Percentiles rank a stretch among this genome's conserved stretches.
These are phyloP conservation scores for Melinaea menophilus DNA, from an alignment of 2,888 invertebrate species.

Conservation along the genomic window DNA sequence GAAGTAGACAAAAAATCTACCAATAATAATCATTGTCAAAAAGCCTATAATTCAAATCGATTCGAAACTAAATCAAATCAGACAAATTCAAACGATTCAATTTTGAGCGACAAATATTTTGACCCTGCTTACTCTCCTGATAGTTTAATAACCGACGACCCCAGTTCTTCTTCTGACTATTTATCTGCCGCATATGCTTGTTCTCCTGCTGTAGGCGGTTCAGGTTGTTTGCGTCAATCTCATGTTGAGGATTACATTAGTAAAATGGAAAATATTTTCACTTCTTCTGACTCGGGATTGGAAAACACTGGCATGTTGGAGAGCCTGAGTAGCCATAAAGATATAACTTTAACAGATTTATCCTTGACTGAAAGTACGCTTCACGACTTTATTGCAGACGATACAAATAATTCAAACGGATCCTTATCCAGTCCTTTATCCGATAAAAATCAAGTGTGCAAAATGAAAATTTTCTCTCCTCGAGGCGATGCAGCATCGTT, in stretches of 20 bases:
- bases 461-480: conserved; percentile 32
- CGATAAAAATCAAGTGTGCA: conserved; percentile 40
- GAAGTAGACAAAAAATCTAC: conserved; percentile 15
- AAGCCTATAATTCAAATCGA: conserved; percentile 26
- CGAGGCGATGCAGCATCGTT: conserved; percentile 32
- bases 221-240: conserved; percentile 46
- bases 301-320: conserved; percentile 65
- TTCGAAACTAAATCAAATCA: conserved; percentile 33
- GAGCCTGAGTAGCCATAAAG: conserved; percentile 59
- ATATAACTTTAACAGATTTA: conserved; percentile 58
- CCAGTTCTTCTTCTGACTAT: conserved; percentile 68
- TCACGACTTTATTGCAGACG: conserved; percentile 59
- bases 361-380: conserved; percentile 67
- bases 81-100: conserved; percentile 30
- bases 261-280: conserved; percentile 65
- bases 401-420: conserved; percentile 44
- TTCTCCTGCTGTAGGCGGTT: conserved; percentile 51
- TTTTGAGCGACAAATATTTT: conserved; percentile 39
- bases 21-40: conserved; percentile 17
- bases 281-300: conserved; percentile 69
- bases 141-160: conserved; percentile 63
- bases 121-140: conserved; percentile 60
- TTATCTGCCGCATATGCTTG: conserved; percentile 60
- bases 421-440: conserved; percentile 41
- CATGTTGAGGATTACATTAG: conserved; percentile 50